Evolutionary conservation across 2,113 vertebrate species (phyloP), one percentile per base, ranked within the genome.

Genomic region (Perognathus longimembris): DNA sequence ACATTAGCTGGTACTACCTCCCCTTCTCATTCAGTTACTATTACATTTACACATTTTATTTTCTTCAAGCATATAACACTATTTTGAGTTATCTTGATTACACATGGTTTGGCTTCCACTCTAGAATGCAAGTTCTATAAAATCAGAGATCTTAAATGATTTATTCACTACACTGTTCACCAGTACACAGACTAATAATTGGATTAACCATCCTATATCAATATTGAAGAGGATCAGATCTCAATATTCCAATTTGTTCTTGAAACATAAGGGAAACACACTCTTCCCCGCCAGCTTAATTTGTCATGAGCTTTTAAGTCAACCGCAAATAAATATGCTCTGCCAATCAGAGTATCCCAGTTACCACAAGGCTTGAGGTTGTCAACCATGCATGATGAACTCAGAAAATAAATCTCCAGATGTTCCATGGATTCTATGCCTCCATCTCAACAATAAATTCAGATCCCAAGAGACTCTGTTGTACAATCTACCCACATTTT

Each of bases 331-430:
- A 63, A 85, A 57, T 66, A 85, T 88, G n/a, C 28, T 61, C 66
- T 78, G 75, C 24, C 57, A 71, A 30, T 73, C 54, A 85, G 57
- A 81, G 4, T 69, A 78, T 38, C 45, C 14, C 40, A 4, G 64
- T 82, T 90, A 81, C 87, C 81, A 90, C 69, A 81, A 88, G 81
- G 70, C 63, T 74, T 75, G 85, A 22, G 67, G 69, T 57, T 77
- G 30, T 26, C 83, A 75, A 86, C 36, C 59, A 78, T 74, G 45
- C 54, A 18, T 57, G 83, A 7, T 69, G 90, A 90, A 90, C 66
- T n/a, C 18, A 80, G 73, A 22, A 71, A 90, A 89, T 69, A 73
- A 79, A 84, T 77, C n/a, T 66, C 40, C 32, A 66, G 73, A 59
- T 90, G 38, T 26, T 36, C 42, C 64, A 73, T 61, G 24, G 40